These are phyloP conservation scores for Eumaeus atala DNA, from an alignment of 1,140 invertebrate species.

Conservation along the genomic window DNA sequence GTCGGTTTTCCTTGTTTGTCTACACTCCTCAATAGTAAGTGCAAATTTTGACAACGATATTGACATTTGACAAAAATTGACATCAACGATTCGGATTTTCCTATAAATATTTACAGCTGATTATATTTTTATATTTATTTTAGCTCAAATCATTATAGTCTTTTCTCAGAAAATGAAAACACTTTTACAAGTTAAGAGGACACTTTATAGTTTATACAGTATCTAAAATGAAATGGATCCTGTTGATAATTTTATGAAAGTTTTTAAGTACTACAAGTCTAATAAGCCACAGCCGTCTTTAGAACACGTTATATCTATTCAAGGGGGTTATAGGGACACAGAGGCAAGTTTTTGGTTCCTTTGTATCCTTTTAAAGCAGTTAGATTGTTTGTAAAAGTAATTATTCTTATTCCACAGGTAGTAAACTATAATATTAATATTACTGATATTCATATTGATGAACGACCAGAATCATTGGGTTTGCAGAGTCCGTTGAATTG, in stretches of 20 bases:
- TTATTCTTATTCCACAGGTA: constrained; percentile 28
- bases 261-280: constrained; percentile 66
- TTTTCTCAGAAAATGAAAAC: too few species aligned
- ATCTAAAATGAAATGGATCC: not conserved
- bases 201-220: not conserved
- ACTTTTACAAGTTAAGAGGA: too few species aligned
- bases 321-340: constrained; percentile 9
- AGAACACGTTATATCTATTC: constrained; percentile 36
- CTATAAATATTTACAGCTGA: too few species aligned
- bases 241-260: constrained; percentile 53
- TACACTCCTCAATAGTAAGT: too few species aligned
- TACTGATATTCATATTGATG: constrained; percentile 16
- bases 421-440: constrained; percentile 10
- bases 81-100: too few species aligned
- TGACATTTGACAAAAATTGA: too few species aligned
- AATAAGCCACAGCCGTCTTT: constrained; percentile 47
- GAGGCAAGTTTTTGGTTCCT: constrained; percentile 4
- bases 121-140: too few species aligned
- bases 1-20: too few species aligned
- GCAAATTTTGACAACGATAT: too few species aligned
- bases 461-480: constrained; percentile 53
- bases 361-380: not conserved
- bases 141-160: too few species aligned
- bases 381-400: not conserved
- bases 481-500: constrained; percentile 73